Base-by-base conservation (phyloP, 2,888 invertebrate genomes). In the Xiphydria camelus region DNA sequence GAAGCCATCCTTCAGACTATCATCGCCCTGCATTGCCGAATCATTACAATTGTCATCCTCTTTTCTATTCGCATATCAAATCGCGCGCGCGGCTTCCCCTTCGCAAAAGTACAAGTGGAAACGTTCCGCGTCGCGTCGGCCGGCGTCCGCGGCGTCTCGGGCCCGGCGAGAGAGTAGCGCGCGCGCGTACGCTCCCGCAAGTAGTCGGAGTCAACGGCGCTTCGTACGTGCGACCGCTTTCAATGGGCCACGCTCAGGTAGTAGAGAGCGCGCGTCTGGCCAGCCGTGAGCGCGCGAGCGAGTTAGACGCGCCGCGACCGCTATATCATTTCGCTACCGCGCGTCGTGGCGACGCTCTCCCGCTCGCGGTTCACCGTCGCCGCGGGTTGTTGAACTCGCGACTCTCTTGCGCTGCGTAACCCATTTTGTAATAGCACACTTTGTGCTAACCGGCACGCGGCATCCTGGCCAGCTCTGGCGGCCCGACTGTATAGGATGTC, bases 351-450 rank as follows among this genome's bases (percentile, higher is more conserved):
- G 59, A 52, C 62, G 60, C 62, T n/a, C n/a, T 59, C 63, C 58
- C 60, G 55, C 55, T 55, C 62, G 62, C 60, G 57, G 64, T 62
- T 60, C 61, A 57, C 65, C 57, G 59, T 59, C 58, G 61, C 46
- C 59, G 54, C 53, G 63, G 71, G 70, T 73, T 68, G 62, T 67
- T 68, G 71, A 73, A 71, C 74, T 57, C 65, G 53, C 47, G 56
- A 65, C 68, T 70, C 69, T 71, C 67, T 67, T 61, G 66, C 65
- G 68, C 69, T 67, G 70, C 74, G 70, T 73, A 74, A 75, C 73
- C 73, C 67, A 75, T 75, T 74, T 74, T 75, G 73, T 74, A 75
- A 73, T 68, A 74, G 73, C 71, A 72, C 72, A 73, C 73, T 73
- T 73, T 69, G 67, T 64, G 60, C 61, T 44, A 63, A 67, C 67